Evolutionary conservation across 2,113 vertebrate species (phyloP).

Genomic region (Dipodomys ordii): DNA sequence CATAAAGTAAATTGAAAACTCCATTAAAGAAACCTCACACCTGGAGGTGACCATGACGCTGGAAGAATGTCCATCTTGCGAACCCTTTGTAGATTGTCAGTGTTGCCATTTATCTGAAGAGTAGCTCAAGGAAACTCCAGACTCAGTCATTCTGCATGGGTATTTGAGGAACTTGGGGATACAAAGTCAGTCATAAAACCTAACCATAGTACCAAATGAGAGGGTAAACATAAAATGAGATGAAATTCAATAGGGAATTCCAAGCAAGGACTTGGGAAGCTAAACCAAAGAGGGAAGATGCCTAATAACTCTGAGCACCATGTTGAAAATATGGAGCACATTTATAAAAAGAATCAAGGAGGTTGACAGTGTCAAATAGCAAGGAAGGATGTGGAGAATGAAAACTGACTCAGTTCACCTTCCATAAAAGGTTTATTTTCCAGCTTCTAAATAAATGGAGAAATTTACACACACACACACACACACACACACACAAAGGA

Average conservation of each 20-base stretch:
- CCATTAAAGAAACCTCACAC: conserved; percentile 69
- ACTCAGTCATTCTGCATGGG: not conserved
- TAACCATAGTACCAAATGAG: not conserved
- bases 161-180: not conserved
- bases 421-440: not conserved
- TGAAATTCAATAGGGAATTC: not conserved
- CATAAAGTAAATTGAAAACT: conserved; percentile 70
- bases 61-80: conserved; percentile 34
- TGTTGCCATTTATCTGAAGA: conserved; percentile 9
- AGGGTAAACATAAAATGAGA: conserved; percentile 34
- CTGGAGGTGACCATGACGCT: not conserved
- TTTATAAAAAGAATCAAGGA: not conserved
- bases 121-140: conserved; percentile 15
- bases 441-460: not conserved
- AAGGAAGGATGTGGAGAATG: not conserved
- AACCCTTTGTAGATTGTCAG: conserved; percentile 27
- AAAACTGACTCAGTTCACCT: not conserved
- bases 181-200: not conserved
- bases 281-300: not conserved
- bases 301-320: not conserved
- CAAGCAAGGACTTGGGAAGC: not conserved
- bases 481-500: no score
- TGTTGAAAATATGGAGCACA: no score
- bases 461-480: no score
- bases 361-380: not conserved